These are phyloP conservation scores for Tupiocoris notatus DNA, from an alignment of 2,888 invertebrate genomes.

Conservation along the genomic window DNA sequence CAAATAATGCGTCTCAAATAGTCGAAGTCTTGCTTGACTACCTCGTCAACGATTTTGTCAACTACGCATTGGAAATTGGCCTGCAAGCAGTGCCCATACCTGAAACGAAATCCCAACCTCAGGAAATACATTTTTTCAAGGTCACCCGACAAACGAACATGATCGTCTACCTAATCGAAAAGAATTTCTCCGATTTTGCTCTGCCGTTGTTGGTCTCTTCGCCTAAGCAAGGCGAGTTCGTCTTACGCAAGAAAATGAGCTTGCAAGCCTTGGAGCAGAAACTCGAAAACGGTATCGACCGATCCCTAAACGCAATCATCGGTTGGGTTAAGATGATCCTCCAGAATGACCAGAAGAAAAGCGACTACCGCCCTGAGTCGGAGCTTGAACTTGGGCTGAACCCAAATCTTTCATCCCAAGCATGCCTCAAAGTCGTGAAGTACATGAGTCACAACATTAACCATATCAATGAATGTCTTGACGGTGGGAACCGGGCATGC, in stretches of 20 bases:
- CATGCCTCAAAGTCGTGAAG: constrained; percentile 79
- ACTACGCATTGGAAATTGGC: constrained; percentile 93
- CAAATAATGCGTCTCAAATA: constrained; percentile 74
- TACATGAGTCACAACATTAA: constrained; percentile 75
- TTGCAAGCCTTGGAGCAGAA: constrained; percentile 88
- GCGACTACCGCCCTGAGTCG: constrained; percentile 86
- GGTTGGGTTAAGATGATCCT: constrained; percentile 89
- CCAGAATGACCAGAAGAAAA: constrained; percentile 90
- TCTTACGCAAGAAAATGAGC: constrained; percentile 79
- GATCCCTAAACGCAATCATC: constrained; percentile 81
- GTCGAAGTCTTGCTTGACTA: constrained; percentile 82
- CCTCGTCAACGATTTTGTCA: constrained; percentile 87
- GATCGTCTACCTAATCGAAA: constrained; percentile 88
- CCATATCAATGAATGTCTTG: constrained; percentile 76
- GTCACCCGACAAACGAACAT: constrained; percentile 90
- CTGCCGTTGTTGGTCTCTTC: constrained; percentile 86
- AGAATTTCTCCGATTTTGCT: constrained; percentile 85
- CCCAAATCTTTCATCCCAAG: constrained; percentile 55
- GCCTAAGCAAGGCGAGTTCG: constrained; percentile 82
- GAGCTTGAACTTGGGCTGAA: constrained; percentile 66
- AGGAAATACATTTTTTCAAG: constrained; percentile 89
- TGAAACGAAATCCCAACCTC: constrained; percentile 81
- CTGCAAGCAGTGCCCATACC: constrained; percentile 84
- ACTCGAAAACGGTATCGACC: constrained; percentile 71
- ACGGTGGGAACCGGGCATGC: constrained; percentile 87